Base-by-base conservation (phyloP, 1,140 invertebrate species). In the Ceratina japonica region DNA sequence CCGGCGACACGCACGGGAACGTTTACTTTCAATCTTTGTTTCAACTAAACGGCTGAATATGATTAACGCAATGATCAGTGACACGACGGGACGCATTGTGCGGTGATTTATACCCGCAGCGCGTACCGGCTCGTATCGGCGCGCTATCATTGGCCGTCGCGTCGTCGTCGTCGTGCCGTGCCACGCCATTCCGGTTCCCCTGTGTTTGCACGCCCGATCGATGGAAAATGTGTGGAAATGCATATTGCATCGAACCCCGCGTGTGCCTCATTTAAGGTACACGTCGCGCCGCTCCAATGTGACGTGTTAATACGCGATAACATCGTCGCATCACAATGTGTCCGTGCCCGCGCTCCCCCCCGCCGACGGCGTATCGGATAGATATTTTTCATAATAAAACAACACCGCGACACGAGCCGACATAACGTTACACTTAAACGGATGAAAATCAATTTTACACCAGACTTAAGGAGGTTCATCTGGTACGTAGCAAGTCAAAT, bases 221-320 rank as follows among this genome's bases (percentile, higher is more conserved):
- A 78, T 78, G 68, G 75, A 78, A 78, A 78, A 70, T 72, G 69
- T 78, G 75, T 62, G 75, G 69, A 62, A 78, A 78, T 78, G 59
- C 69, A 56, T 63, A 72, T 78, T 56, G 69, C 69, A 64, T 64
- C 69, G 49, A 71, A 72, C 13, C 59, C 24, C 49, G 3, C 37
- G 12, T 16, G 65, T 63, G 75, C 59, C 59, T 77, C 68, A 72
- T 77, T 77, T 77, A 77, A 77, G 75, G 68, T 44, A 44, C 56
- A 63, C 58, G 52, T 18, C 75, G 66, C 3, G n/a, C 56, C 7
- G 70, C 61, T 77, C 58, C 16, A 12, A 27, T 77, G 49, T 72
- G 59, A 71, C 59, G 66, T 61, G 68, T 72, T 77, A 77, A 71
- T 72, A 71, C 75, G 69, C 49, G 75, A 71, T 71, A 77, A 27